Percentiles rank a stretch among this genome's conserved stretches.
These are phyloP conservation scores for Teinopalpus imperialis DNA, from an alignment of 2,888 invertebrate genomes.

Conservation along the genomic window DNA sequence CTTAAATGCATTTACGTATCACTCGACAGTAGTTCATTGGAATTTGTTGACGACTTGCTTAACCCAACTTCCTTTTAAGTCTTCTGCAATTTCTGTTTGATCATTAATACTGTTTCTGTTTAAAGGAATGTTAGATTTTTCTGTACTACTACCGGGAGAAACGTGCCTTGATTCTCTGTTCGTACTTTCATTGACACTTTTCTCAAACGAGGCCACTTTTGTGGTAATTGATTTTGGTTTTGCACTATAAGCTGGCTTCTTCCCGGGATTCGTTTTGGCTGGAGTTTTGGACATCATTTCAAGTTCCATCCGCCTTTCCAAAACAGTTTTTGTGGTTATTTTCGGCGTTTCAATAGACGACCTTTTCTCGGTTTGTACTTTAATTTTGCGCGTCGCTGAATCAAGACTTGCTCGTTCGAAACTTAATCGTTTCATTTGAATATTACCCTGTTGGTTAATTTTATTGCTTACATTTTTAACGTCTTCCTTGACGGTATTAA, in stretches of 20 bases:
- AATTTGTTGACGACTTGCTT: conserved; percentile 88
- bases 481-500: conserved; percentile 33
- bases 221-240: conserved; percentile 65
- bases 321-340: conserved; percentile 62
- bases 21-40: conserved; percentile 71
- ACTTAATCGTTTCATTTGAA: conserved; percentile 69
- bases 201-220: conserved; percentile 50
- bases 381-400: conserved; percentile 66
- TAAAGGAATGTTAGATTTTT: conserved; percentile 44
- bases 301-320: conserved; percentile 73
- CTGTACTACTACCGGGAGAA: conserved; percentile 42
- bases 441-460: conserved; percentile 52
- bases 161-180: conserved; percentile 39
- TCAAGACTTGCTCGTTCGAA: conserved; percentile 77
- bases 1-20: conserved; percentile 60
- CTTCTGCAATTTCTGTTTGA: conserved; percentile 42
- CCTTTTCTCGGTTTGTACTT: conserved; percentile 49
- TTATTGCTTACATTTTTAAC: conserved; percentile 36
- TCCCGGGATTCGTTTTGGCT: conserved; percentile 43
- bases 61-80: conserved; percentile 85
- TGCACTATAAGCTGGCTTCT: conserved; percentile 51
- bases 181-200: conserved; percentile 10
- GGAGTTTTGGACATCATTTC: conserved; percentile 64
- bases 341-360: conserved; percentile 55
- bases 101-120: conserved; percentile 46